These are phyloP conservation scores for Mungos mungo DNA, from an alignment of 2,113 vertebrate species.

Conservation along the genomic window DNA sequence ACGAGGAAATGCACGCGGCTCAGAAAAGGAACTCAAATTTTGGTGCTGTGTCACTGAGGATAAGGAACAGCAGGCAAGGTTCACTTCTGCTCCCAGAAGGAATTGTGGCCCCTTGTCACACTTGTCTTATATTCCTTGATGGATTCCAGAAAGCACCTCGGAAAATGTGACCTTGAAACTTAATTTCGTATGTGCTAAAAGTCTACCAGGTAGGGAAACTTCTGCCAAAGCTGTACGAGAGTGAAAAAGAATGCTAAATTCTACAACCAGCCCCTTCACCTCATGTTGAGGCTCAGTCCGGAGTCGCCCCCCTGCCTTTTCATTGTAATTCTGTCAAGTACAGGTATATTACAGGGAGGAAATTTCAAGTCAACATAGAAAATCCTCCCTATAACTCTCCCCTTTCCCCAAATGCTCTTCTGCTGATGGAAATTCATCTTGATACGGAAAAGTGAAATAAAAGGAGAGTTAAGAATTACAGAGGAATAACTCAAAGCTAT, in stretches of 20 bases:
- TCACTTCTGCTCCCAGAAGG: slow-evolving; percentile 28
- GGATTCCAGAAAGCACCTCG: not conserved
- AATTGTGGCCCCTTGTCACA: not conserved
- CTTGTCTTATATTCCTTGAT: not conserved
- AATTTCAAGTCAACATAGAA: not conserved
- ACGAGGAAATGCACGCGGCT: not conserved
- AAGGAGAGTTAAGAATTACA: not conserved
- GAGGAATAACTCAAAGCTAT: not conserved
- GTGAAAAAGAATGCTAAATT: not conserved
- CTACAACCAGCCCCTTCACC: not conserved
- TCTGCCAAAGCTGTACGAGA: not conserved
- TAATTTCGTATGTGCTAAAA: not conserved
- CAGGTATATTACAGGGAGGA: not conserved
- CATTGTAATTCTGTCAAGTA: not conserved
- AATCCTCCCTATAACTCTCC: not conserved
- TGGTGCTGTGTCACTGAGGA: not conserved
- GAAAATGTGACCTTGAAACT: not conserved
- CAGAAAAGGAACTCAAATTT: slow-evolving; percentile 1
- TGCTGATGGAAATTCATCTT: not conserved
- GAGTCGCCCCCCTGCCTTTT: not conserved
- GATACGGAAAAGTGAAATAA: not conserved
- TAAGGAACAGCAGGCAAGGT: not conserved
- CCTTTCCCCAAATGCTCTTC: not conserved
- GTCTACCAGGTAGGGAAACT: slow-evolving; percentile 20
- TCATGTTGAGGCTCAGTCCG: not conserved